Evolutionary conservation across 1,140 invertebrate species (phyloP).

Genomic region (Gonioctena quinquepunctata): DNA sequence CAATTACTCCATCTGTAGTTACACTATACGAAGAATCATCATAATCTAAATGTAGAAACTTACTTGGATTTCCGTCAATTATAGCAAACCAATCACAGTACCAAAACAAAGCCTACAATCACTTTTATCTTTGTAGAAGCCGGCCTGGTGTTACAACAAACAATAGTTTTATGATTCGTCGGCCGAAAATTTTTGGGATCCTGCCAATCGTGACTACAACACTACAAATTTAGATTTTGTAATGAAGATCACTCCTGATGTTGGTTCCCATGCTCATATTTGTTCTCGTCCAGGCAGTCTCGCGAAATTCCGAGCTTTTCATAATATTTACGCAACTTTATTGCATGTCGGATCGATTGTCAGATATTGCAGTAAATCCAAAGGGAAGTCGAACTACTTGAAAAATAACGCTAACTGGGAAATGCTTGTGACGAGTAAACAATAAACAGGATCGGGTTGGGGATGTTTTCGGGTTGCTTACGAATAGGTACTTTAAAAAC

Average conservation of each 20-base stretch:
- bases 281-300: slow-evolving; percentile 1
- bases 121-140: not conserved
- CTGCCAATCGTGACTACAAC: not conserved
- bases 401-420: too few species aligned
- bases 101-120: not conserved
- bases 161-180: slow-evolving; percentile 8
- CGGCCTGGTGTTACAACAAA: not conserved
- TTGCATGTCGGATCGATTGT: too few species aligned
- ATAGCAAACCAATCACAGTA: not conserved
- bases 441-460: too few species aligned
- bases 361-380: too few species aligned
- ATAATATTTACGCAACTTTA: not conserved
- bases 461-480: too few species aligned
- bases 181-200: slow-evolving; percentile 5
- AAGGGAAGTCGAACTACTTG: too few species aligned
- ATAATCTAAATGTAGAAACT: too few species aligned
- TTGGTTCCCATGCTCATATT: slow-evolving; percentile 11
- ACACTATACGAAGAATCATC: too few species aligned
- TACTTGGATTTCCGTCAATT: not conserved
- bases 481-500: too few species aligned
- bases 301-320: not conserved
- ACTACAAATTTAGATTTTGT: slow-evolving; percentile 9
- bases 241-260: slow-evolving; percentile 1
- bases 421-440: too few species aligned
- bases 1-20: too few species aligned